Base-by-base conservation (phyloP, 2,888 invertebrate genomes). In the Cepaea hortensis region DNA sequence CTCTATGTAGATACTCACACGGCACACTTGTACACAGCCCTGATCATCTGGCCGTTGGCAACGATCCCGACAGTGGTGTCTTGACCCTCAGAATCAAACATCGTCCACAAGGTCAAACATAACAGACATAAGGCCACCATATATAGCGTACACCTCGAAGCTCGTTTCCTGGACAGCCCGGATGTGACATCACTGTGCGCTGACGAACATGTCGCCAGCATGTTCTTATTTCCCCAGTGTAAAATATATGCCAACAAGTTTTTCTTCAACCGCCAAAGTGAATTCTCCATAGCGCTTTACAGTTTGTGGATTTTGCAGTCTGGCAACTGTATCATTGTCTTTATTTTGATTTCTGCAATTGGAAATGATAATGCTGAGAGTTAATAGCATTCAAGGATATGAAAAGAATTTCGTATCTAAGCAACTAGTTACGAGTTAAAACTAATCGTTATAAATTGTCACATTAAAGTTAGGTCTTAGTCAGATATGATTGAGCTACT, bases 1-100 rank as follows among this genome's bases (percentile, higher is more conserved):
- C n/a, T 11, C 11, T 3, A n/a, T 23, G 15, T 35, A 3, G 2
- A 62, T 79, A 79, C 85, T 85, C 35, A 85, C 85, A 70, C 77
- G 3, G 85, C 68, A 23, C 85, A 85, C 48, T 85, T 85, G 55
- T 85, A 85, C 23, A 85, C 77, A 23, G 85, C 85, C 23, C 70
- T 48, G n/a, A 85, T 46, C 77, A 77, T 70, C 18, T 85, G 70
- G 7, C 79, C 79, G 50, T 18, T 77, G 23, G 77, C 23, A 23
- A 48, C 2, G 15, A 79, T 35, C 11, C 3, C 35, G 23, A 79
- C 62, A 9, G 1, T 62, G n/a, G 62, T 79, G 35, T 35, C 62
- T 1, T 79, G 62, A 23, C 35, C 62, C 5, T 18, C 35, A 2
- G 61, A 46, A n/a, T 3, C 15, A 5, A 18, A 23, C 62, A 79